Evolutionary conservation across 2,888 invertebrate genomes (phyloP), one percentile per base, ranked within the genome.

Genomic region (Flabesymbios commensalis): DNA sequence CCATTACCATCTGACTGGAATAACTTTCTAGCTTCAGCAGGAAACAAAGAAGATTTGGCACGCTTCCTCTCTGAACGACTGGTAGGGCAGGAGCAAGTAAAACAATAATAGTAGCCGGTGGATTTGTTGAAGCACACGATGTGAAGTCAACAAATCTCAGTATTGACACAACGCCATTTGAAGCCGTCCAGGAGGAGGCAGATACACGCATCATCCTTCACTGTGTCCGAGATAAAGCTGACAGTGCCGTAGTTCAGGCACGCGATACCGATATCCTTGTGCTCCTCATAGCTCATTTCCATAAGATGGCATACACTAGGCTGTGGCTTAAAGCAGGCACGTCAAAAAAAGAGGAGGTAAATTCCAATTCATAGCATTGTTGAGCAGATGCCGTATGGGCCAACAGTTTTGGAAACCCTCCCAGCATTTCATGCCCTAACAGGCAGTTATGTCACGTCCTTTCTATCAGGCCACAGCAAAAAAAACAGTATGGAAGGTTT

Each of bases 201-300:
- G 45, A 45, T 24, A 45, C 45, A 7, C 22, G 10, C 10, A 24
- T 26, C 24, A 49, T 53, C n/a, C n/a, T n/a, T n/a, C n/a, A n/a
- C n/a, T n/a, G n/a, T n/a, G n/a, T n/a, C n/a, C n/a, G n/a, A n/a
- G n/a, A n/a, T n/a, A n/a, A n/a, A n/a, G 53, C 7, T 10, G 53
- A 53, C 5, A 17, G 36, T 36, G n/a, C 36, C 14, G 32, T 36
- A 7, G 53, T 53, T 5, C 4, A 32, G 5, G 32, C 36, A 19
- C n/a, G 53, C 10, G 53, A 53, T 24, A 53, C 53, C 5, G 53
- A 53, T 36, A 39, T 53, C 7, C 53, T 36, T 17, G 7, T 53
- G 4, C 39, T 53, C 5, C 39, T 49, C 7, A 10, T 49, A 19
- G 29, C 49, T 14, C 49, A 49, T 19, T 49, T 26, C 28, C 7